Conservation (phyloP, 2,888 invertebrate species). For the Ferdinandea cuprea region DNA sequence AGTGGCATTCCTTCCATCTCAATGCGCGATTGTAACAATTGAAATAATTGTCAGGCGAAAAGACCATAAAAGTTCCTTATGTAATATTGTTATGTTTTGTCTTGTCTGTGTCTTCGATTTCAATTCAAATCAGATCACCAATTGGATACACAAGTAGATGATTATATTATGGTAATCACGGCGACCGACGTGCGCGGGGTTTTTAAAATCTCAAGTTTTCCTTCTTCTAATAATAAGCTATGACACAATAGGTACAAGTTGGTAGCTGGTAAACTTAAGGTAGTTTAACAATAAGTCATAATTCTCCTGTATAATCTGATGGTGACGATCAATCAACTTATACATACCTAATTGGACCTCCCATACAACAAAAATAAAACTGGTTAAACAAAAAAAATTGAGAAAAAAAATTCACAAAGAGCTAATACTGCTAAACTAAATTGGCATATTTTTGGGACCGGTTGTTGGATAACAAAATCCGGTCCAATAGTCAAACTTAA, state of each 20-base stretch:
- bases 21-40: slow-evolving; percentile 50
- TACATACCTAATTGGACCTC: slow-evolving; percentile 63
- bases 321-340: slow-evolving; percentile 47
- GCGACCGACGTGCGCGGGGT: slow-evolving; percentile 67
- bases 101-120: slow-evolving; percentile 10
- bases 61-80: slow-evolving; percentile 59
- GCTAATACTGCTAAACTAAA: slow-evolving; percentile 39
- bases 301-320: slow-evolving; percentile 37
- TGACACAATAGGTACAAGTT: no score
- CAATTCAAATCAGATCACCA: slow-evolving; percentile 27
- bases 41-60: slow-evolving; percentile 45
- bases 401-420: slow-evolving; percentile 21
- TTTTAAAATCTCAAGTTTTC: slow-evolving; percentile 49
- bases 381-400: slow-evolving; percentile 20
- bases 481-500: slow-evolving; percentile 3
- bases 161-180: slow-evolving; percentile 3
- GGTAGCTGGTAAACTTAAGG: slow-evolving; percentile 3
- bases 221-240: slow-evolving; percentile 47
- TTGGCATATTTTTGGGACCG: slow-evolving; percentile 44
- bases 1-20: slow-evolving; percentile 52
- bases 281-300: slow-evolving; percentile 29
- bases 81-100: slow-evolving; percentile 35
- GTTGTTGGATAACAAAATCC: slow-evolving; percentile 46
- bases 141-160: slow-evolving; percentile 40
- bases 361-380: slow-evolving; percentile 28